Evolutionary conservation across 1,140 invertebrate species (phyloP), one percentile per base, ranked within the genome.

Genomic region (Drosophila sucinea): DNA sequence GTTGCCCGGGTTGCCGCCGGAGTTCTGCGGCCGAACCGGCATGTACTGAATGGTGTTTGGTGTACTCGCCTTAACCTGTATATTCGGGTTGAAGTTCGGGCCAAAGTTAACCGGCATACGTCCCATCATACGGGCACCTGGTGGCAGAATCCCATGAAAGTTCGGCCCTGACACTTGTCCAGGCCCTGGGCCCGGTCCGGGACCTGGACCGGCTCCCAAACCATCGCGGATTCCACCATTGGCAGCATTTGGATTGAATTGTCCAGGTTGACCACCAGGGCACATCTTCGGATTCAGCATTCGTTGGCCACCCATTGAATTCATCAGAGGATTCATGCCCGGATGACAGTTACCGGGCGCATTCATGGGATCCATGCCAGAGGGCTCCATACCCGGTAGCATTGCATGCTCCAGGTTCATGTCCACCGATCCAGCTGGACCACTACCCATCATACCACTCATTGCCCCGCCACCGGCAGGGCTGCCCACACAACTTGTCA

Each of bases 31-130:
- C 92, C 97, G 94, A 40, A 97, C 97, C 29, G 98, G 98, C 90
- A 99, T 95, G 94, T 99, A 99, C 93, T 99, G 98, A 86, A 99
- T 99, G 10, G 98, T 99, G 92, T 99, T 99, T 0, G 98, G 98
- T 1, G 98, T 98, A 93, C 96, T 98, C 1, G 98, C 96, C 93
- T 99, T 99, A 29, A 99, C 98, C 93, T 97, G 96, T 47, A 98
- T 96, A 92, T 97, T 98, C 1, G 96, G 96, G 67, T 85, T 91
- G 7, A 91, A 91, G 40, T 87, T 91, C 0, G 76, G 86, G 0
- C 83, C 82, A 56, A 91, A 91, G 60, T 82, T 87, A 4, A 85
- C 66, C 0, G 86, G 81, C 74, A 90, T 76, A 7, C 94, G 93
- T 1, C 92, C 93, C 90, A 94, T 94, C 77, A 92, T 90, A 0